Conservation (phyloP, 2,113 vertebrate species). For the Poecile atricapillus region DNA sequence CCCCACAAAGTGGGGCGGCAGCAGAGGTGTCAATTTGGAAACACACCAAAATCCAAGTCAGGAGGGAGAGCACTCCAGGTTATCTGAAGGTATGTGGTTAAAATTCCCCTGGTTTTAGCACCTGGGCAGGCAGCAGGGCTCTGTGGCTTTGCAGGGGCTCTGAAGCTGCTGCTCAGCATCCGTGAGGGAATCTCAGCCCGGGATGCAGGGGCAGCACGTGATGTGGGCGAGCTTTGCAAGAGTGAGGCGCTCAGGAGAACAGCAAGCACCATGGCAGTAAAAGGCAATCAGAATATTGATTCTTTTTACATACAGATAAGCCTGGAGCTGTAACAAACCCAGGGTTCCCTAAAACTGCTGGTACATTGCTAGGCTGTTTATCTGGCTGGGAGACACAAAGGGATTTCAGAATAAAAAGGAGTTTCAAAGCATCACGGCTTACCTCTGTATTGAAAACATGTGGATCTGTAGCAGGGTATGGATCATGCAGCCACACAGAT, state of each 20-base stretch:
- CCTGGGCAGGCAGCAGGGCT: neutral
- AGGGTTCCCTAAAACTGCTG: constrained; percentile 7
- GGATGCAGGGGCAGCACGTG: neutral
- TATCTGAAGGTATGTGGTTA: neutral
- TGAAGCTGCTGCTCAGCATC: neutral
- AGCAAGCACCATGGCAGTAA: neutral
- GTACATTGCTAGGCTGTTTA: constrained; percentile 24
- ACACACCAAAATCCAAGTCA: rapidly evolving
- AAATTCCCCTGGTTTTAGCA: neutral
- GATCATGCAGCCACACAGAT: neutral
- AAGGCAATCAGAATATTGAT: constrained; percentile 53
- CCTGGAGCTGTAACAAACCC: constrained; percentile 22
- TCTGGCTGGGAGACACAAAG: constrained; percentile 31
- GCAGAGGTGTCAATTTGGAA: neutral
- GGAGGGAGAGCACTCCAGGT: neutral
- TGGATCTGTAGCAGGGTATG: neutral
- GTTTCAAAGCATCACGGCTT: neutral
- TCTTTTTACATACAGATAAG: constrained; percentile 27
- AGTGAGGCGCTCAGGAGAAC: neutral
- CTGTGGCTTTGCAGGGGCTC: neutral
- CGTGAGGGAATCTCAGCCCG: rapidly evolving
- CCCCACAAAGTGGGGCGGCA: neutral
- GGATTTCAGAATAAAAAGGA: constrained; percentile 20
- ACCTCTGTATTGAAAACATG: neutral
- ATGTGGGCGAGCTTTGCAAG: neutral